Evolutionary conservation across 2,113 vertebrate genomes (phyloP), one percentile per base, ranked within the genome.

Genomic region (Paradisaea rubra): DNA sequence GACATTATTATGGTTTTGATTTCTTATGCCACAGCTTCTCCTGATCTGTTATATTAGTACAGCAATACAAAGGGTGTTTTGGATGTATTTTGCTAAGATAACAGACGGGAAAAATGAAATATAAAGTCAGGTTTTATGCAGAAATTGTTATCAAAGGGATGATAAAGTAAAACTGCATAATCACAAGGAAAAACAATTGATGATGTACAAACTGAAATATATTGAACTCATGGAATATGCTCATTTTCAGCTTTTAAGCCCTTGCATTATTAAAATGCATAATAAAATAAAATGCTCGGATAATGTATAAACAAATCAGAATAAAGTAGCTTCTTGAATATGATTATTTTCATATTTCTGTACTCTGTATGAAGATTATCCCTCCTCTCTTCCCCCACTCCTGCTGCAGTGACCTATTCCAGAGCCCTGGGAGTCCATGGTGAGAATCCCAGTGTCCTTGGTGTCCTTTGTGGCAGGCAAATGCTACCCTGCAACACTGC

Each of bases 1-100:
- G 98, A 98, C 97, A 96, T 98, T 98, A 98, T 98, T 98, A 98
- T 98, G 97, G 97, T 97, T 98, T 97, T 98, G 97, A 98, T 98
- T 98, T 98, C 97, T 98, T 98, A 98, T 91, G 96, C 98, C 93
- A 92, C 96, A 97, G 98, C 97, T 98, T 97, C 91, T 96, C 97
- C 97, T 96, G 97, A 98, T 98, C 98, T 93, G 95, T 96, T 98
- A 97, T 97, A 98, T 97, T 97, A 97, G 96, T 91, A 78, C 83
- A 33, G 89, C 95, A 93, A 91, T 96, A 97, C 97, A 98, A 98
- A 98, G 97, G 94, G 90, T 97, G 96, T 95, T 98, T 96, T 91
- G 93, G 95, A 95, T 96, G 94, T 98, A 98, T 97, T 97, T 97
- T 47, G 90, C 95, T 96, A 98, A 98, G 98, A 98, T 98, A 98